Evolutionary conservation across 2,888 invertebrate genomes (phyloP).

Genomic region (Agrotis puta): DNA sequence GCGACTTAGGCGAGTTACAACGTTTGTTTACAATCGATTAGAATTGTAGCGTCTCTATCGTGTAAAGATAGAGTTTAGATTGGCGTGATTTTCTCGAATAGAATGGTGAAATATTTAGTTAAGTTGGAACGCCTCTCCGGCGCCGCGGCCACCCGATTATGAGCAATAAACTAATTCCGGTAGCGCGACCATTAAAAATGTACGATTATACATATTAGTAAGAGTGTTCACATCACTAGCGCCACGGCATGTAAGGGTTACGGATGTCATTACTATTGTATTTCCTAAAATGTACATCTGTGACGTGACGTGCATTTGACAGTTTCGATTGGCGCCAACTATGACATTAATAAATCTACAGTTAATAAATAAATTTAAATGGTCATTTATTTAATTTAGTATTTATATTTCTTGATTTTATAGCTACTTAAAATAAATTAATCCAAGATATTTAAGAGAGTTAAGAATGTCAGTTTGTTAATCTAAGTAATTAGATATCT

Average conservation of each 20-base stretch:
- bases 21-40: constrained; percentile 52
- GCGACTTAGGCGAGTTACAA: constrained; percentile 66
- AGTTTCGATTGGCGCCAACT: constrained; percentile 57
- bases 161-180: constrained; percentile 89
- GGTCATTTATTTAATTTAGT: constrained; percentile 12
- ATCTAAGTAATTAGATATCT: constrained; percentile 25
- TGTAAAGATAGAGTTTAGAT: constrained; percentile 63
- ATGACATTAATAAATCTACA: constrained; percentile 6
- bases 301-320: constrained; percentile 59
- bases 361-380: constrained; percentile 21
- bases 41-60: constrained; percentile 34
- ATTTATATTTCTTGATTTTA: constrained; percentile 26
- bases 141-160: constrained; percentile 86
- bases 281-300: constrained; percentile 49
- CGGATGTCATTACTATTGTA: constrained; percentile 66
- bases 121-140: constrained; percentile 85
- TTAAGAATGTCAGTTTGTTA: constrained; percentile 22
- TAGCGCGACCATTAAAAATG: constrained; percentile 85
- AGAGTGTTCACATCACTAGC: constrained; percentile 65
- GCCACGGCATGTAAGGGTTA: constrained; percentile 49
- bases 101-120: constrained; percentile 66
- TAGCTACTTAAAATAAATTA: constrained; percentile 25
- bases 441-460: not conserved
- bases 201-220: constrained; percentile 81
- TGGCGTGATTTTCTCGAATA: constrained; percentile 38